Evolutionary conservation across 2,113 vertebrate genomes (phyloP).

Genomic region (Nibea coibor): DNA sequence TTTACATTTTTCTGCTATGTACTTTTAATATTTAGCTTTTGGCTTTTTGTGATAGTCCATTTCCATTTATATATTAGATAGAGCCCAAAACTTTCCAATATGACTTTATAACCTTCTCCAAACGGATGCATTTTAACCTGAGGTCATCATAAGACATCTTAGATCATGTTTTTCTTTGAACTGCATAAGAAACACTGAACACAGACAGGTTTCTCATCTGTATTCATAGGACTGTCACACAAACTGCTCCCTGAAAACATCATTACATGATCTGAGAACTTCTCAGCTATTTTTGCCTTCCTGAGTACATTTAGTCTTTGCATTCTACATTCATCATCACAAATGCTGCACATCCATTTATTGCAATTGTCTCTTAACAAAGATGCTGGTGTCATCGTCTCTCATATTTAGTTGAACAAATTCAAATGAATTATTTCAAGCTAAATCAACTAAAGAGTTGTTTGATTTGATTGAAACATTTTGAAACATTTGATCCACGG

Average conservation of each 20-base stretch:
- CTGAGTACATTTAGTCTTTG: neutral
- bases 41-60: slow-evolving; percentile 18
- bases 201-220: slow-evolving; percentile 4
- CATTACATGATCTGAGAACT: neutral
- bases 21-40: slow-evolving; percentile 30
- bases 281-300: neutral
- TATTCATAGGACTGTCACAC: neutral
- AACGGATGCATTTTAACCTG: slow-evolving; percentile 11
- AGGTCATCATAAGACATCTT: slow-evolving; percentile 16
- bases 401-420: neutral
- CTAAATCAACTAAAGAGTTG: neutral
- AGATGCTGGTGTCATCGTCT: neutral
- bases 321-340: neutral
- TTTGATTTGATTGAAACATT: neutral
- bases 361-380: neutral
- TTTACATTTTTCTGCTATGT: slow-evolving; percentile 20
- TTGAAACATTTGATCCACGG: no score
- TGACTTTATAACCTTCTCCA: slow-evolving; percentile 19
- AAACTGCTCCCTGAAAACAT: neutral
- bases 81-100: slow-evolving; percentile 6
- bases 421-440: neutral
- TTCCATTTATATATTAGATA: slow-evolving; percentile 34
- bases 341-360: neutral
- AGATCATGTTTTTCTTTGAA: slow-evolving; percentile 18
- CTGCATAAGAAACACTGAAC: slow-evolving; percentile 1